phyloP scores from a whole-genome alignment of 1,140 invertebrate genomes.

The Alviniconcha marisindica region DNA sequence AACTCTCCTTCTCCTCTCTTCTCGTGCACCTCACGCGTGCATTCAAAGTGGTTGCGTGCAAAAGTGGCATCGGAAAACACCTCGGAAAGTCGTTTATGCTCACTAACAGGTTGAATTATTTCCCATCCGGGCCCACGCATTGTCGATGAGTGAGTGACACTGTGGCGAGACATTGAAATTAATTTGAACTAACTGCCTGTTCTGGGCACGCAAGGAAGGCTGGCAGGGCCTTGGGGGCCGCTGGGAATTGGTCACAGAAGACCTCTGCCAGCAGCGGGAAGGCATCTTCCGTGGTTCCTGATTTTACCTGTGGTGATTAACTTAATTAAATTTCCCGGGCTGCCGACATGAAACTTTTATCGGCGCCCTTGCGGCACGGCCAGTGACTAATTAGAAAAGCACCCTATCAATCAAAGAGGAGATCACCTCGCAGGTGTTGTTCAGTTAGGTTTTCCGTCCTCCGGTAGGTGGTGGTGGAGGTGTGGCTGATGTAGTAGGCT shows the following conservation, averaged over 20 bases:
- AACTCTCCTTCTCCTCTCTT: background rate
- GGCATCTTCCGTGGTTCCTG: background rate
- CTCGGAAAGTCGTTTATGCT: slow-evolving; percentile 34
- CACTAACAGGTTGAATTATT: slow-evolving; percentile 39
- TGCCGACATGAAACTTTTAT: slow-evolving; percentile 28
- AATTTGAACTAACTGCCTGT: slow-evolving; percentile 31
- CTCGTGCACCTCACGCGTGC: background rate
- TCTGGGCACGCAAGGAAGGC: slow-evolving; percentile 14
- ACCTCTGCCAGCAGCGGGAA: too few species aligned
- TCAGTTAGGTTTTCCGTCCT: background rate
- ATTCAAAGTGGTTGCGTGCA: background rate
- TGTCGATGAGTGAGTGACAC: slow-evolving; percentile 25
- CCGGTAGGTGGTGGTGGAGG: background rate
- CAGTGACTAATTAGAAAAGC: slow-evolving; percentile 32
- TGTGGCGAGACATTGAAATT: slow-evolving; percentile 30
- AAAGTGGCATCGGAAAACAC: background rate
- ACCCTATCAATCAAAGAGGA: slow-evolving; percentile 26
- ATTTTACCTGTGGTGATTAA: slow-evolving; percentile 37
- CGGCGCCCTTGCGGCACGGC: slow-evolving; percentile 7
- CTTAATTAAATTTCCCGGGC: slow-evolving; percentile 37
- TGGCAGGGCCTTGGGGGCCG: background rate
- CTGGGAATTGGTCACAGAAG: background rate
- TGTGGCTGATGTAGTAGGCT: too few species aligned
- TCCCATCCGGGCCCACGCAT: slow-evolving; percentile 12
- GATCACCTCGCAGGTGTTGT: background rate